These are phyloP conservation scores for Tinea trinotella DNA, from an alignment of 2,888 invertebrate genomes.

Conservation along the genomic window DNA sequence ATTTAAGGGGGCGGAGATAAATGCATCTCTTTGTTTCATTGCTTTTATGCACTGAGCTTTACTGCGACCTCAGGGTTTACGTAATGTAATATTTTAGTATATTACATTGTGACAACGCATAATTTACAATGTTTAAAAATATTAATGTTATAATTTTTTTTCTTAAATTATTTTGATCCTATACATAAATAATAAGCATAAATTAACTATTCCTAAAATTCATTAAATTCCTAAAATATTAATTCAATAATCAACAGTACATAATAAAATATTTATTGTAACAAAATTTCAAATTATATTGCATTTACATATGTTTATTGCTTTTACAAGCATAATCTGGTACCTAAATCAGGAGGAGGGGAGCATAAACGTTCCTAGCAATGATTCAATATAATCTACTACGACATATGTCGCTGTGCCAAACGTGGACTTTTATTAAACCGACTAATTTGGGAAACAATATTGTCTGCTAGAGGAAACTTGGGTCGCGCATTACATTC, in stretches of 20 bases:
- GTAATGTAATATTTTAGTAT: constrained; percentile 3
- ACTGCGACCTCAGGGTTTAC: constrained; percentile 20
- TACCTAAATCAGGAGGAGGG: constrained; percentile 13
- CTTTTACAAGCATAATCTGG: constrained; percentile 1
- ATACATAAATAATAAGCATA: too few relatives aligned
- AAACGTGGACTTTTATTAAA: constrained; percentile 53
- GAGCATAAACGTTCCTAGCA: constrained; percentile 29
- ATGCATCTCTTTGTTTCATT: constrained; percentile 50
- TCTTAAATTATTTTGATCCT: too few relatives aligned
- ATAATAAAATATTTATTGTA: background rate
- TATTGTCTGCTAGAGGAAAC: constrained; percentile 23
- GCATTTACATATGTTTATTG: background rate
- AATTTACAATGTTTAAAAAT: background rate
- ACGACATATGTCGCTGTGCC: constrained; percentile 47
- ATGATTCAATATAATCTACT: constrained; percentile 57
- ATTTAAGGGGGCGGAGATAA: constrained; percentile 40
- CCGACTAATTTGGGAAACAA: constrained; percentile 45
- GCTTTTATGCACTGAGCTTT: constrained; percentile 37
- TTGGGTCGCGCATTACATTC: background rate
- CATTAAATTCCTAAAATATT: too few relatives aligned
- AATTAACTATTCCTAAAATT: too few relatives aligned
- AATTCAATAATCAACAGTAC: background rate
- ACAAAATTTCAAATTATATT: background rate
- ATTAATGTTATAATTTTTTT: background rate
- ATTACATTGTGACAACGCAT: background rate